Conservation (phyloP, 2,888 invertebrate species). For the Epinotia bilunana region DNA sequence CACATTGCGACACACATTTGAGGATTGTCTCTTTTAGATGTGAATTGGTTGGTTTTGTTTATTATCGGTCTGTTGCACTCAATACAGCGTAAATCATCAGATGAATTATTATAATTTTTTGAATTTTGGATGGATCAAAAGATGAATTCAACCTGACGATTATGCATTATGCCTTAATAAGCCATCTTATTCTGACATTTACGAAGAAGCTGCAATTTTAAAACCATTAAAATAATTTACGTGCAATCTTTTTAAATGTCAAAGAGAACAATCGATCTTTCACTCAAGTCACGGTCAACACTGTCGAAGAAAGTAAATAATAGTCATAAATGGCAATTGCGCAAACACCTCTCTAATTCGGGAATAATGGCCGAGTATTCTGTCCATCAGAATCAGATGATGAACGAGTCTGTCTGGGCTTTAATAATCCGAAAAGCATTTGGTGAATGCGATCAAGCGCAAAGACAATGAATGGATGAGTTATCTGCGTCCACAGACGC, state of each 20-base stretch:
- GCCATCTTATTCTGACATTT: slow-evolving; percentile 5
- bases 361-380: background rate
- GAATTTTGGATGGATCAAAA: slow-evolving; percentile 13
- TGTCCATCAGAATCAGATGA: slow-evolving; percentile 21
- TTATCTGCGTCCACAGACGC: slow-evolving; percentile 31
- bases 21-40: slow-evolving; percentile 35
- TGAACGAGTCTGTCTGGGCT: slow-evolving; percentile 14
- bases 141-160: slow-evolving; percentile 2
- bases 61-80: slow-evolving; percentile 23
- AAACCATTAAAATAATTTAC: slow-evolving; percentile 27
- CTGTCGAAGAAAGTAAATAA: slow-evolving; percentile 6
- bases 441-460: slow-evolving; percentile 12
- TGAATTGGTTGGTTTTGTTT: slow-evolving; percentile 15
- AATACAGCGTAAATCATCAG: slow-evolving; percentile 1
- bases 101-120: background rate
- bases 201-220: slow-evolving; percentile 37
- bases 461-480: slow-evolving; percentile 38
- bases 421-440: slow-evolving; percentile 21
- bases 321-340: background rate
- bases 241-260: slow-evolving; percentile 22
- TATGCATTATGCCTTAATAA: slow-evolving; percentile 8
- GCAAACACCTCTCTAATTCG: background rate
- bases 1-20: slow-evolving; percentile 42
- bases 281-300: slow-evolving; percentile 4
- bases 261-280: slow-evolving; percentile 4